A percentile compares a stretch with the other conserved stretches of the same genome.
phyloP scores from a whole-genome alignment of 2,113 vertebrate species.

The Campylomormyrus tamandua region DNA sequence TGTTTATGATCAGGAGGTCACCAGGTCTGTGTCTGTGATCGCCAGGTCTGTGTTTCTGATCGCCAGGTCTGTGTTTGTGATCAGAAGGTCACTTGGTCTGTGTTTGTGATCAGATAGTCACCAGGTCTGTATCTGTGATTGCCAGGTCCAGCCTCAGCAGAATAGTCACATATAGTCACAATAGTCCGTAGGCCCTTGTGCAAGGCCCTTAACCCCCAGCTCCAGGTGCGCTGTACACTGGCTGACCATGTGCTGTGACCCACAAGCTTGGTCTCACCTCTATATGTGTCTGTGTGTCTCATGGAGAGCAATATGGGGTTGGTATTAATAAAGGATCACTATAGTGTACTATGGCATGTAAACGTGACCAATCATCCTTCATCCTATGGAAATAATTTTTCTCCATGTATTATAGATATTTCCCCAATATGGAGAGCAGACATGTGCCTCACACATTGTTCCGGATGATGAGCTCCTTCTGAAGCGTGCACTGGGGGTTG shows the following conservation, averaged over 20 bases:
- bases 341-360: not conserved
- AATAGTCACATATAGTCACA: not conserved
- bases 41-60: too few relatives aligned
- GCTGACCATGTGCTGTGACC: not conserved
- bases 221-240: not conserved
- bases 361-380: not conserved
- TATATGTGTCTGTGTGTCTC: not conserved
- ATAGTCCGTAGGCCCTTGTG: not conserved
- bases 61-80: not conserved
- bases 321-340: not conserved
- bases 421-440: not conserved
- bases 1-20: too few relatives aligned
- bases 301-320: not conserved
- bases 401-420: not conserved
- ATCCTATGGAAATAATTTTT: not conserved
- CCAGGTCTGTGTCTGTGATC: too few relatives aligned
- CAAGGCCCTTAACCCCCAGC: not conserved
- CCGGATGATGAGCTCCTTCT: slow-evolving; percentile 68
- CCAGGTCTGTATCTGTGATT: not conserved
- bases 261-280: too few relatives aligned
- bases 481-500: slow-evolving; percentile 55
- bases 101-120: too few relatives aligned
- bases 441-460: slow-evolving; percentile 67
- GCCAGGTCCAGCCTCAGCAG: not conserved
- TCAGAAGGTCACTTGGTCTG: not conserved